These are phyloP conservation scores for Danio tinwini DNA, from an alignment of 2,797 vertebrate species.

Conservation along the genomic window DNA sequence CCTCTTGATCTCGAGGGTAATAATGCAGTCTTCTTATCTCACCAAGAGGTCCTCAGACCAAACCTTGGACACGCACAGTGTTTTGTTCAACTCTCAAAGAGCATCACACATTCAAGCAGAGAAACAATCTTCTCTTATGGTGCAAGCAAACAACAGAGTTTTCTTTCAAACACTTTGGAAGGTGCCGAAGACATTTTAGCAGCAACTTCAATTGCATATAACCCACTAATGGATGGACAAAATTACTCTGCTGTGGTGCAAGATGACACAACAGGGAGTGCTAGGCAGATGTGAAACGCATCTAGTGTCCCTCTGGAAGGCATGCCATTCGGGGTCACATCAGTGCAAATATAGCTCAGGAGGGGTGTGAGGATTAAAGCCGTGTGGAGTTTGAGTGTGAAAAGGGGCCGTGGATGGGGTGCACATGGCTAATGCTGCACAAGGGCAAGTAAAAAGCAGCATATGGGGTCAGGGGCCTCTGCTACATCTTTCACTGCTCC, in stretches of 20 bases:
- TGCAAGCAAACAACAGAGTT: slow-evolving; percentile 33
- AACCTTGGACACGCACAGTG: neutral
- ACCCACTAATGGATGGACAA: slow-evolving; percentile 12
- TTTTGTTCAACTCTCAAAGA: slow-evolving; percentile 5
- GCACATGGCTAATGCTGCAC: slow-evolving; percentile 21
- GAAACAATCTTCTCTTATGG: neutral
- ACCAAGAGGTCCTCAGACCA: neutral
- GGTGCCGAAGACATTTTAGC: slow-evolving; percentile 33
- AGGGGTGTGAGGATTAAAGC: slow-evolving; percentile 51
- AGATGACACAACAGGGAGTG: slow-evolving; percentile 55
- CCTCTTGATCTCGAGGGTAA: slow-evolving; percentile 25
- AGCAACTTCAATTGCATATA: neutral
- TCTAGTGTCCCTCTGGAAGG: slow-evolving; percentile 68
- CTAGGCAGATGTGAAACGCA: slow-evolving; percentile 69
- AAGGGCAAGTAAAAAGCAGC: slow-evolving; percentile 21
- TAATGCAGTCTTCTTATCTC: neutral
- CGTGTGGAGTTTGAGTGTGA: slow-evolving; percentile 13
- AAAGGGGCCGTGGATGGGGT: slow-evolving; percentile 56
- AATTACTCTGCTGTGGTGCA: neutral
- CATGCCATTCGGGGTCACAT: slow-evolving; percentile 66
- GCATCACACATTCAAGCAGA: slow-evolving; percentile 6
- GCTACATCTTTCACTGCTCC: neutral
- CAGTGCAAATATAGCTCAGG: slow-evolving; percentile 70
- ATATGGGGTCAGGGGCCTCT: slow-evolving; percentile 10
- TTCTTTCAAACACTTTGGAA: slow-evolving; percentile 60